Conservation (phyloP, 2,888 invertebrate genomes). For the Rhagonycha lutea region DNA sequence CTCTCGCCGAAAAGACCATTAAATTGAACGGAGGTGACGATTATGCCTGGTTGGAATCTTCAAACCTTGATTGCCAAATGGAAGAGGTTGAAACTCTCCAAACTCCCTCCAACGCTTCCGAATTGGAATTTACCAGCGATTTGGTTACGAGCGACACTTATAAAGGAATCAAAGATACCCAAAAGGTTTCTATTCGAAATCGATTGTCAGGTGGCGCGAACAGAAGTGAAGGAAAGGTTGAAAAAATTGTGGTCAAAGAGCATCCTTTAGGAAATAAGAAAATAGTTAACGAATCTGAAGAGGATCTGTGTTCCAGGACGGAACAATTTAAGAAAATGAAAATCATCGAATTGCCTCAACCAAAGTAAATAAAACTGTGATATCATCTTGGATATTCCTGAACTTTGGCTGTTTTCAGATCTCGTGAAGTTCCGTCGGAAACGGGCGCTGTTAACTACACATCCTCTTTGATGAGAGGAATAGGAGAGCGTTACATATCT, state of each 20-base stretch:
- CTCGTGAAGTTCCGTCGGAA: constrained; percentile 7
- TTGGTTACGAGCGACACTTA: constrained; percentile 39
- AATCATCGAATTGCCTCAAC: constrained; percentile 65
- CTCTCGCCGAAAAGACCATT: constrained; percentile 62
- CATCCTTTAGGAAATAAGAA: constrained; percentile 13
- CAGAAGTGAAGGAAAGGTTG: background rate
- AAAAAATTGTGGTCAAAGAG: constrained; percentile 8
- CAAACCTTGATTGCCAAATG: constrained; percentile 52
- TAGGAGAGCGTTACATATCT: constrained; percentile 70
- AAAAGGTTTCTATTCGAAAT: background rate
- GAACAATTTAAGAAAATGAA: constrained; percentile 48
- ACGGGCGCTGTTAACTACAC: constrained; percentile 56
- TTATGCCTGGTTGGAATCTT: constrained; percentile 39
- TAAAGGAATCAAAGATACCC: background rate
- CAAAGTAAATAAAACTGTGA: constrained; percentile 51
- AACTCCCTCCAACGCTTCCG: constrained; percentile 80
- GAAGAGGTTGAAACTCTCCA: constrained; percentile 65
- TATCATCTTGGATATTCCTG: background rate
- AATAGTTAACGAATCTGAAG: constrained; percentile 5
- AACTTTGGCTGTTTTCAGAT: constrained; percentile 4
- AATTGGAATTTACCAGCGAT: constrained; percentile 63
- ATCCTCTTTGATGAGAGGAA: constrained; percentile 64
- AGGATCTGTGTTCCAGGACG: constrained; percentile 14
- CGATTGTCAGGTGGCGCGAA: background rate
- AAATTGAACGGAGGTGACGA: constrained; percentile 52